These are phyloP conservation scores for Hydrolagus colliei DNA, from an alignment of 2,797 vertebrate genomes.

Conservation along the genomic window DNA sequence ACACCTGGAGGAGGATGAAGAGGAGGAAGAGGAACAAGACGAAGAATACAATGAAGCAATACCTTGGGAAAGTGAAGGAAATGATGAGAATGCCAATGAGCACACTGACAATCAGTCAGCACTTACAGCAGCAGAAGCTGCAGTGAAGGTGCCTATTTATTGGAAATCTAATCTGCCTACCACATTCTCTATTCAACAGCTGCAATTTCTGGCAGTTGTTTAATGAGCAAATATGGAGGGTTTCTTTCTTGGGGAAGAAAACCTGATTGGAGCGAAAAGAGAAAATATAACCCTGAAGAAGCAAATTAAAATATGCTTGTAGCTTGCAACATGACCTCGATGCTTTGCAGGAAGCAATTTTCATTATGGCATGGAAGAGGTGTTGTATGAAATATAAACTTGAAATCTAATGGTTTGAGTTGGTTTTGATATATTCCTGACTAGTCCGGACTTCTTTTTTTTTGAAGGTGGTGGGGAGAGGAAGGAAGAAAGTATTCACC, in stretches of 20 bases:
- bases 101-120: conserved; percentile 29
- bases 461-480: too few species aligned
- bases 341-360: too few species aligned
- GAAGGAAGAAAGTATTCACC: too few species aligned
- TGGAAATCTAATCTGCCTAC: neutral
- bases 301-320: neutral
- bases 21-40: conserved; percentile 57
- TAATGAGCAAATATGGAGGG: neutral
- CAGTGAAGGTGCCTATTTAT: conserved; percentile 54
- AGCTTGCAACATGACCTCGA: neutral
- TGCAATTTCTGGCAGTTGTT: neutral
- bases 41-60: conserved; percentile 55
- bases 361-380: too few species aligned
- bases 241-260: neutral
- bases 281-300: neutral
- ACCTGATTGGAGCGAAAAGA: neutral
- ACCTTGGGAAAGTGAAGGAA: conserved; percentile 46
- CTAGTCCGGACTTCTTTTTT: too few species aligned
- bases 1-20: conserved; percentile 59
- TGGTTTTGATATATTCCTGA: too few species aligned
- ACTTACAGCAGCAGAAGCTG: conserved; percentile 40
- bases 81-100: conserved; percentile 33
- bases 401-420: too few species aligned
- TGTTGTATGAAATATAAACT: too few species aligned
- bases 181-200: neutral